Evolutionary conservation across 2,888 invertebrate genomes (phyloP).

Genomic region (Saturnia japonica): DNA sequence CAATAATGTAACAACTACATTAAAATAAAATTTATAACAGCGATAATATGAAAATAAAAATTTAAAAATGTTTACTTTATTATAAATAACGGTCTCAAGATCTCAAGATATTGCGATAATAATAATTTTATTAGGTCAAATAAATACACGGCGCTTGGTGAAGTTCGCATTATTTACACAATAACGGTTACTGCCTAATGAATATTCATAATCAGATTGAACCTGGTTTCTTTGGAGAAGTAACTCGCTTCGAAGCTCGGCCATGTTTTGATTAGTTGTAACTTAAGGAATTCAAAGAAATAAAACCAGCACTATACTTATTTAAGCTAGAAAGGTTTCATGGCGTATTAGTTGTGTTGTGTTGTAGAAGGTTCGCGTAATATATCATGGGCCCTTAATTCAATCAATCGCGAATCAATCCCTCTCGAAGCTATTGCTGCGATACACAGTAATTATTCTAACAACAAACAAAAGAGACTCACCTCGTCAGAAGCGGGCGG

Average conservation of each 20-base stretch:
- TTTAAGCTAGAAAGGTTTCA: neutral
- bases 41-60: neutral
- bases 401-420: no score
- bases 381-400: no score
- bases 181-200: no score
- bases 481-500: no score
- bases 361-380: neutral
- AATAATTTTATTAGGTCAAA: constrained; percentile 3
- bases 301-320: neutral
- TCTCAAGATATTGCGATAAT: neutral
- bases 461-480: no score
- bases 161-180: neutral
- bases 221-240: neutral
- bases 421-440: no score
- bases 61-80: constrained; percentile 1
- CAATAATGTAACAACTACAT: neutral
- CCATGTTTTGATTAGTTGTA: neutral
- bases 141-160: neutral
- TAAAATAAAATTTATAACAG: neutral
- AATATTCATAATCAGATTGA: neutral
- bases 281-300: neutral
- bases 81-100: neutral
- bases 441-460: no score
- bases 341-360: neutral
- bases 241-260: neutral